Conservation (phyloP, 1,140 invertebrate species). For the Meloidogyne floridensis region DNA sequence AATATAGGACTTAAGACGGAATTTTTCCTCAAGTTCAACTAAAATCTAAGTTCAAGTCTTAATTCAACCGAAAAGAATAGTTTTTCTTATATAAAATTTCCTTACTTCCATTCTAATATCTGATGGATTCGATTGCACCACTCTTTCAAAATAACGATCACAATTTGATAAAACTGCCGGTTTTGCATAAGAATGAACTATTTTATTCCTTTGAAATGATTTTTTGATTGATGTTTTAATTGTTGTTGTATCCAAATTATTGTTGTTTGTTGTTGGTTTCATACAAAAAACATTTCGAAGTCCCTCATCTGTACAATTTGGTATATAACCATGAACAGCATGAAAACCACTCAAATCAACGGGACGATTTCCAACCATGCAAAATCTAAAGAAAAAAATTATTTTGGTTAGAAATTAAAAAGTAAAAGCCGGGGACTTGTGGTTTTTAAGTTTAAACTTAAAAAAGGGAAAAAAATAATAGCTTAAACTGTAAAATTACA, state of each 20-base stretch:
- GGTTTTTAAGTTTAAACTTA: too few species aligned
- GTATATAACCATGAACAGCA: constrained; percentile 72
- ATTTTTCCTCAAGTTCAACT: too few species aligned
- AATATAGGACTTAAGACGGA: too few species aligned
- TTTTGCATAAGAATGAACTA: constrained; percentile 43
- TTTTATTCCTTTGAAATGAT: neutral
- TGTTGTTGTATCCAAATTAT: constrained; percentile 5
- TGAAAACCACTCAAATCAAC: constrained; percentile 75
- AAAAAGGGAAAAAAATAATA: too few species aligned
- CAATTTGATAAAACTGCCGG: constrained; percentile 68
- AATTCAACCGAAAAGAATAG: too few species aligned
- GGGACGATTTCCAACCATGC: constrained; percentile 83
- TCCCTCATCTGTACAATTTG: constrained; percentile 72
- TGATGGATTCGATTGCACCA: constrained; percentile 37
- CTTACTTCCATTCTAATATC: constrained; percentile 37
- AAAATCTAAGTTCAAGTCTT: too few species aligned
- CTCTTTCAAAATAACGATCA: constrained; percentile 75
- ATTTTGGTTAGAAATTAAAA: neutral
- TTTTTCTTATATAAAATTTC: neutral
- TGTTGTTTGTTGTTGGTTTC: constrained; percentile 54
- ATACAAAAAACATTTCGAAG: constrained; percentile 71
- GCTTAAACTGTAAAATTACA: too few species aligned
- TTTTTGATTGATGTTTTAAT: neutral
- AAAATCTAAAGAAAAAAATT: constrained; percentile 76
- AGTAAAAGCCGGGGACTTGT: too few species aligned